phyloP scores from a whole-genome alignment of 2,888 invertebrate species.

The Carcina quercana region DNA sequence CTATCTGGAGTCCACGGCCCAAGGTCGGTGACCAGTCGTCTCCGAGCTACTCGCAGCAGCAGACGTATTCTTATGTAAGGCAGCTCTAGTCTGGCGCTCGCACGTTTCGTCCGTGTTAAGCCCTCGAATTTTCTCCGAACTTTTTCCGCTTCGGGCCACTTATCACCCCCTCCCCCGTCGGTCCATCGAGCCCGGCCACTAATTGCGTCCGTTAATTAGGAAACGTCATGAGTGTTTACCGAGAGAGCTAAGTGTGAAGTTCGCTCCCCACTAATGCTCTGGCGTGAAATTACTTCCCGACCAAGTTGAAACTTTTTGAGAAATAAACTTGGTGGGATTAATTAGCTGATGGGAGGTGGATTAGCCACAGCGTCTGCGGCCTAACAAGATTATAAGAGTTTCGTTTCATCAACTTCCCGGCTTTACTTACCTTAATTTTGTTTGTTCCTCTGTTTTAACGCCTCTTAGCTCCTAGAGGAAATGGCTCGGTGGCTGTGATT shows the following conservation, averaged over 20 bases:
- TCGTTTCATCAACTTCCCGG: conserved; percentile 62
- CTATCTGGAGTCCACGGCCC: conserved; percentile 6
- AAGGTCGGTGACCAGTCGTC: conserved; percentile 29
- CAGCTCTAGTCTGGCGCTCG: conserved; percentile 33
- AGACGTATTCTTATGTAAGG: too few species aligned
- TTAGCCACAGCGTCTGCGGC: conserved; percentile 62
- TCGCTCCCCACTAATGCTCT: conserved; percentile 55
- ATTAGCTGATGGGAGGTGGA: conserved; percentile 71
- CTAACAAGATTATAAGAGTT: conserved; percentile 72
- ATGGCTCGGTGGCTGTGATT: too few species aligned
- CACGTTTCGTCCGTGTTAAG: conserved; percentile 45
- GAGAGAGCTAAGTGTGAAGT: conserved; percentile 72
- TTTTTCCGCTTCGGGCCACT: conserved; percentile 66
- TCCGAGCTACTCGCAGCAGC: conserved; percentile 1
- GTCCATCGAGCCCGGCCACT: conserved; percentile 65
- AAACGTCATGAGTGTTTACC: conserved; percentile 75
- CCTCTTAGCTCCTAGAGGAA: conserved; percentile 5
- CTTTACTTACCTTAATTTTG: conserved; percentile 64
- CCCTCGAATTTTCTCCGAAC: conserved; percentile 64
- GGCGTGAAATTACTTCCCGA: conserved; percentile 68
- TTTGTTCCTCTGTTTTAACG: conserved; percentile 43
- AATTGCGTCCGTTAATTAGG: conserved; percentile 75
- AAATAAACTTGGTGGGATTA: conserved; percentile 67
- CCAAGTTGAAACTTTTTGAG: conserved; percentile 7
- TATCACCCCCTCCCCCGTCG: conserved; percentile 47